Conservation (phyloP, 2,888 invertebrate genomes). For the Smittia sp. region DNA sequence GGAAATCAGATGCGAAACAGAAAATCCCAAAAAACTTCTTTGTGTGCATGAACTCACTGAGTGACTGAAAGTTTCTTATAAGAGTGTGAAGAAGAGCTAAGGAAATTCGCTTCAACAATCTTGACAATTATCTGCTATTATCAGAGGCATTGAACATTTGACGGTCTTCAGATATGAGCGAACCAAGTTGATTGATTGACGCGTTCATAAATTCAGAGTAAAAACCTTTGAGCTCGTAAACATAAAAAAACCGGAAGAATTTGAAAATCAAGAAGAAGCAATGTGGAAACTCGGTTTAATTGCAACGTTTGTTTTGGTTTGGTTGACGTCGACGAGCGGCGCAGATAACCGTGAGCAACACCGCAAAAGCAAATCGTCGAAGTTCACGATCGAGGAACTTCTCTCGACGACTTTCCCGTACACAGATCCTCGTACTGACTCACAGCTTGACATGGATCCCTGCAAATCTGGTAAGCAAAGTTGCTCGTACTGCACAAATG, state of each 20-base stretch:
- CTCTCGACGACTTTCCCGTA: constrained; percentile 24
- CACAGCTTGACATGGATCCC: constrained; percentile 31
- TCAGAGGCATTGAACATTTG: not conserved
- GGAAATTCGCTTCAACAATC: not conserved
- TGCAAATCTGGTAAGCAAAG: constrained; percentile 30
- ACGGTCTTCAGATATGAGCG: not conserved
- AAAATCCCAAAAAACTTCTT: not conserved
- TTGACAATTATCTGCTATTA: not conserved
- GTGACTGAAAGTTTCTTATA: not conserved
- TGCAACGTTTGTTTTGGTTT: not conserved
- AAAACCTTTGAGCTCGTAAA: not conserved
- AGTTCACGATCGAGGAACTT: constrained; percentile 24
- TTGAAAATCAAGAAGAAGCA: not conserved
- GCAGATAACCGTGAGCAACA: not conserved
- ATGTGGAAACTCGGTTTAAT: constrained; percentile 8
- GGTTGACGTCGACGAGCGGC: not conserved
- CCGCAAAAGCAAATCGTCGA: not conserved
- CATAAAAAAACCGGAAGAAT: not conserved
- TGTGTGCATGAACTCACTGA: not conserved
- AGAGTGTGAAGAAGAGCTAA: not conserved
- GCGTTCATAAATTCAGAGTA: no score
- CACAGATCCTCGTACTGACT: not conserved
- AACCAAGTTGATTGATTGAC: no score
- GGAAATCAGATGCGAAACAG: constrained; percentile 23
- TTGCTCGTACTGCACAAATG: no score